Conservation (phyloP, 1,140 invertebrate genomes). For the Euura saliciscinereae region DNA sequence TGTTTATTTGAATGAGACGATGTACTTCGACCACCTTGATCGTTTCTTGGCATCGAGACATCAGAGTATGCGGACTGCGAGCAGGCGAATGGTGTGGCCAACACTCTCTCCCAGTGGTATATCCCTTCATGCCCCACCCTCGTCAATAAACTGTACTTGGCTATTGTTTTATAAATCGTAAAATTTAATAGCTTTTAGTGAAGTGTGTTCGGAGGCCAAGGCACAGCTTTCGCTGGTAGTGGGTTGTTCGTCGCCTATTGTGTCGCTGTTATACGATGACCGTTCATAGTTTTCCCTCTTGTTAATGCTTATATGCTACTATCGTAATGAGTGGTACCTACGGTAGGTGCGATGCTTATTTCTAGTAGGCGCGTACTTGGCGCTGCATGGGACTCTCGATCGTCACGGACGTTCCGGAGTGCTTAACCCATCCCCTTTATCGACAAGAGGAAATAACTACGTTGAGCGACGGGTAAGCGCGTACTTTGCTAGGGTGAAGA, state of each 20-base stretch:
- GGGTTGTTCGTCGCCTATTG: not conserved
- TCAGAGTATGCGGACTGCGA: slow-evolving; percentile 10
- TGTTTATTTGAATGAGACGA: not conserved
- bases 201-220: slow-evolving; percentile 23
- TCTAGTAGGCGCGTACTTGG: not conserved
- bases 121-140: not conserved
- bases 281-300: not conserved
- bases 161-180: slow-evolving; percentile 38
- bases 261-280: not conserved
- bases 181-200: slow-evolving; percentile 34
- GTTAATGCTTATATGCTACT: not conserved
- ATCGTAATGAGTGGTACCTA: not conserved
- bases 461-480: not conserved
- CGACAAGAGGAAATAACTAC: not conserved
- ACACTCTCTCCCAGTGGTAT: slow-evolving; percentile 14
- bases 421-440: not conserved
- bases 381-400: not conserved
- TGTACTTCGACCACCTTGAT: not conserved
- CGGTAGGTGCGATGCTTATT: not conserved
- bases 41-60: slow-evolving; percentile 14
- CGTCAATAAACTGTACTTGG: slow-evolving; percentile 32
- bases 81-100: slow-evolving; percentile 12
- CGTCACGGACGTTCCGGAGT: not conserved
- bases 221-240: not conserved
- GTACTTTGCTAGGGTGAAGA: not conserved